Percentiles rank a stretch among this genome's conserved stretches.
phyloP scores from a whole-genome alignment of 2,797 vertebrate genomes.

The Eutrigla gurnardus region DNA sequence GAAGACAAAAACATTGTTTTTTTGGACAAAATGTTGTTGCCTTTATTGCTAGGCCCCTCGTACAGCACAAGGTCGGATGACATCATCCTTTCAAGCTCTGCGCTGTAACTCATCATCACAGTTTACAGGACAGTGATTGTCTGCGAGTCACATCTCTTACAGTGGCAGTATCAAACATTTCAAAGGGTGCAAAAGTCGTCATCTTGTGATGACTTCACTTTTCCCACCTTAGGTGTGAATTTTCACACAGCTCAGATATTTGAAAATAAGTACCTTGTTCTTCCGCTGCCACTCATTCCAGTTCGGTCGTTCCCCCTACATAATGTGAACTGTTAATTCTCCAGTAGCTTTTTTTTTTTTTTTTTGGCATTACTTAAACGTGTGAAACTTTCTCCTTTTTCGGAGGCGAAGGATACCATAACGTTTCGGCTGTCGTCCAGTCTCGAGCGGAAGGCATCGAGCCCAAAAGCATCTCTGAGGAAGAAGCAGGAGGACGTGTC shows the following conservation, averaged over 20 bases:
- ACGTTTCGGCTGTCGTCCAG: conserved; percentile 85
- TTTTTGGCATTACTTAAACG: conserved; percentile 6
- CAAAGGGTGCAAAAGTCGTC: conserved; percentile 24
- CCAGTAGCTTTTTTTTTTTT: neutral
- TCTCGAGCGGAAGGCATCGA: conserved; percentile 70
- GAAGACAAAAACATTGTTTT: conserved; percentile 12
- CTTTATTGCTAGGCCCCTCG: neutral
- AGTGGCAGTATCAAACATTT: neutral
- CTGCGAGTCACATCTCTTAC: conserved; percentile 12
- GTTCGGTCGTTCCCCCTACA: neutral
- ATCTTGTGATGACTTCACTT: conserved; percentile 20
- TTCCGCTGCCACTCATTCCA: conserved; percentile 4
- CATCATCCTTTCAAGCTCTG: conserved; percentile 4
- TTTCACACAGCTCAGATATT: conserved; percentile 28
- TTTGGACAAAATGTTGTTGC: neutral
- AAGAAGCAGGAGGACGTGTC: conserved; percentile 63
- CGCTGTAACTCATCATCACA: neutral
- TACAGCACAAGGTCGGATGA: neutral
- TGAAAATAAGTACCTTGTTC: conserved; percentile 12
- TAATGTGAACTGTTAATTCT: conserved; percentile 22
- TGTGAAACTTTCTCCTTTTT: conserved; percentile 33
- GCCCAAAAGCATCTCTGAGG: conserved; percentile 50
- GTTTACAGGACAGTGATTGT: conserved; percentile 11
- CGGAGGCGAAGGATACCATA: conserved; percentile 84
- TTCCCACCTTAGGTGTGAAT: conserved; percentile 37